Conservation (phyloP, 2,113 vertebrate genomes). For the Corvus moneduloides region DNA sequence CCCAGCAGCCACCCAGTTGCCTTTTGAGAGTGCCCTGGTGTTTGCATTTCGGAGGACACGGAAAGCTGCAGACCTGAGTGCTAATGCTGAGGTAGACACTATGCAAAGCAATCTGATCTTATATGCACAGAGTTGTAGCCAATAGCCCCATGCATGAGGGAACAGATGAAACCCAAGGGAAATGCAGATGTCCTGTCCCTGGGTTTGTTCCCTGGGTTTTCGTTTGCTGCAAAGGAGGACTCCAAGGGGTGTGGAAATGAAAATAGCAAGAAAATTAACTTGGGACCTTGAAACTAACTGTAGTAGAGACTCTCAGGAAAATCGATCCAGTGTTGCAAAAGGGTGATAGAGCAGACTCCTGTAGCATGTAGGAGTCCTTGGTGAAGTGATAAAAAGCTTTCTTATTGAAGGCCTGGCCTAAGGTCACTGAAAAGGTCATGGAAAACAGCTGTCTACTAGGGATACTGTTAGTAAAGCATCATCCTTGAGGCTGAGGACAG, state of each 20-base stretch:
- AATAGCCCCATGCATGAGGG: conserved; percentile 61
- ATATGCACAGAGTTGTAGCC: conserved; percentile 48
- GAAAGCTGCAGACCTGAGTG: background rate
- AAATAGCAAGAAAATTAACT: conserved; percentile 37
- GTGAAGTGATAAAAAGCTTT: conserved; percentile 3
- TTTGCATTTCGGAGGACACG: background rate
- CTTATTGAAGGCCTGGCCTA: background rate
- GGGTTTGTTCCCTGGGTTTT: conserved; percentile 12
- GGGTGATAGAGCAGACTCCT: background rate
- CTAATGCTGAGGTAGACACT: conserved; percentile 48
- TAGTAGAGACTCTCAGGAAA: background rate
- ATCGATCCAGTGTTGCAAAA: background rate
- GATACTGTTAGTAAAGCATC: background rate
- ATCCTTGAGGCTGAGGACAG: background rate
- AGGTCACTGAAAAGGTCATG: background rate
- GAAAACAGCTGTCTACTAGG: background rate
- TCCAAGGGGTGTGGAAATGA: background rate
- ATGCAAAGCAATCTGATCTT: conserved; percentile 55
- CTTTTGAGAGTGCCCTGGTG: background rate
- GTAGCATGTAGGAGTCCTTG: conserved; percentile 6
- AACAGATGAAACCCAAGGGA: conserved; percentile 60
- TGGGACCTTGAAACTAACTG: conserved; percentile 27
- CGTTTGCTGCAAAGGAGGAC: background rate
- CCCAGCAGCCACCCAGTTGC: background rate
- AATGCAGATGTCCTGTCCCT: conserved; percentile 44